Evolutionary conservation across 2,113 vertebrate genomes (phyloP).

Genomic region (Meles meles): DNA sequence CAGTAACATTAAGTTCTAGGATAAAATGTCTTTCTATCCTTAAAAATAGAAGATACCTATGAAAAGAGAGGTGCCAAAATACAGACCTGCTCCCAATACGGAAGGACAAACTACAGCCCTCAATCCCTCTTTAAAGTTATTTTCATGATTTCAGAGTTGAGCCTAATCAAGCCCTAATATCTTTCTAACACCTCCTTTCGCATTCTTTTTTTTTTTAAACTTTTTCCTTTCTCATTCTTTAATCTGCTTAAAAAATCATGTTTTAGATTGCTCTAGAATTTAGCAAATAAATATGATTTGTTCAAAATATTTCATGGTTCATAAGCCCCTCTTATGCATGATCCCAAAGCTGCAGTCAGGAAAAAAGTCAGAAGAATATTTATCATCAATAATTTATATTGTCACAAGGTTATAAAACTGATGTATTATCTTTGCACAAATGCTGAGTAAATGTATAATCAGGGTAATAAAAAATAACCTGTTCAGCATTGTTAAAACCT

Average conservation of each 20-base stretch:
- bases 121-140: background rate
- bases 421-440: slow-evolving; percentile 51
- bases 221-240: background rate
- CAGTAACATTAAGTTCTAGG: background rate
- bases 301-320: slow-evolving; percentile 33
- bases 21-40: background rate
- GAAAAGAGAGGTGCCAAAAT: background rate
- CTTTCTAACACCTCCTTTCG: background rate
- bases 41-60: background rate
- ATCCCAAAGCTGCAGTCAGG: background rate
- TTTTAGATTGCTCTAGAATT: background rate
- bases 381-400: slow-evolving; percentile 43
- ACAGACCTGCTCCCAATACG: background rate
- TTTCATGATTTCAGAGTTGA: background rate
- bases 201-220: background rate
- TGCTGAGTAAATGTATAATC: slow-evolving; percentile 31
- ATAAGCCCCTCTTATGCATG: background rate
- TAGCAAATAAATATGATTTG: slow-evolving; percentile 29
- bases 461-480: slow-evolving; percentile 30
- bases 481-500: slow-evolving; percentile 23
- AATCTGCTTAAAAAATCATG: background rate
- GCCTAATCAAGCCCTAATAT: background rate
- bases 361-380: slow-evolving; percentile 3
- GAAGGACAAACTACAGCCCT: background rate
- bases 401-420: slow-evolving; percentile 33